Conservation (phyloP, 2,113 vertebrate genomes). For the Dunckerocampus dactyliophorus region DNA sequence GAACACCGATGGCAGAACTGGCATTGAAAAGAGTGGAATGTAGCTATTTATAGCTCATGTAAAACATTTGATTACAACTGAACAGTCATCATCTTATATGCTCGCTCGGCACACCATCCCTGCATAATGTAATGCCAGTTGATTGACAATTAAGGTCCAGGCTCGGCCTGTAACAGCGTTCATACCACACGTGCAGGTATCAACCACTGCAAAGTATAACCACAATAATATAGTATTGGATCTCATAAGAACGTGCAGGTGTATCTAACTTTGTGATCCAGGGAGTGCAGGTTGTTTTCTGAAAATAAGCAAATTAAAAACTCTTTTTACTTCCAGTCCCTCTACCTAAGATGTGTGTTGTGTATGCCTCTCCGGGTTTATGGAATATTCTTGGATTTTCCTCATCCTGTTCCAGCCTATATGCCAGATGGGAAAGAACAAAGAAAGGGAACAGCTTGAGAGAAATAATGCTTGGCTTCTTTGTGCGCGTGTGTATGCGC, state of each 20-base stretch:
- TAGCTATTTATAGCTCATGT: too few relatives aligned
- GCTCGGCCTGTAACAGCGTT: too few relatives aligned
- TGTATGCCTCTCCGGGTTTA: not conserved
- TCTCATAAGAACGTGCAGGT: too few relatives aligned
- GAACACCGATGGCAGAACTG: not conserved
- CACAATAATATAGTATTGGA: too few relatives aligned
- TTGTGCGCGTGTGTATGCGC: conserved; percentile 2
- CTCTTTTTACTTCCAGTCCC: not conserved
- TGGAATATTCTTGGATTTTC: not conserved
- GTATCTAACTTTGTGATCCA: not conserved
- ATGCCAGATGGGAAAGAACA: conserved; percentile 7
- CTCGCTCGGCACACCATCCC: too few relatives aligned
- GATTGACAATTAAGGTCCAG: too few relatives aligned
- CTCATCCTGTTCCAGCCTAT: conserved; percentile 1
- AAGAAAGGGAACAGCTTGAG: not conserved
- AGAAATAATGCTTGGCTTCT: conserved; percentile 6
- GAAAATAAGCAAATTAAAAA: not conserved
- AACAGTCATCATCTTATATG: too few relatives aligned
- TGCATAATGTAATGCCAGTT: too few relatives aligned
- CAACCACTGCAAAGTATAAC: too few relatives aligned
- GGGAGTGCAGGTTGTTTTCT: not conserved
- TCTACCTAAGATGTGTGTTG: not conserved
- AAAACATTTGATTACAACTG: too few relatives aligned
- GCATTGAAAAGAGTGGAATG: not conserved
- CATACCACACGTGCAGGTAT: too few relatives aligned